A percentile compares a stretch with the other conserved stretches of the same genome.
Conservation (phyloP, 2,797 vertebrate species). For the Streptopelia turtur region DNA sequence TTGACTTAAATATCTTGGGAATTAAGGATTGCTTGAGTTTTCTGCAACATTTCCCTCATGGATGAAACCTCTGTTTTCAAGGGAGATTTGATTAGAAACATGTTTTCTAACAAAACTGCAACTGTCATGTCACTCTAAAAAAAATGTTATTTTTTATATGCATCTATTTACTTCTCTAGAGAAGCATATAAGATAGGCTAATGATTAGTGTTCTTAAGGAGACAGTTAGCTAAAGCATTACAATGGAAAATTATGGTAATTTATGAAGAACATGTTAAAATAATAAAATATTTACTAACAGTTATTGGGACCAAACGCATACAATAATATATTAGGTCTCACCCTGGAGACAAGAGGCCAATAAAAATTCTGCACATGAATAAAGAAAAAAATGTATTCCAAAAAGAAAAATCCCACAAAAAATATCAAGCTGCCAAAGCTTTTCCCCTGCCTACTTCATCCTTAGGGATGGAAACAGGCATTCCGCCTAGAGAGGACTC, state of each 20-base stretch:
- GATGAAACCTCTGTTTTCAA: neutral
- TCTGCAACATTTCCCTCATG: neutral
- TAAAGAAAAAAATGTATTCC: neutral
- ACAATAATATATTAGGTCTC: neutral
- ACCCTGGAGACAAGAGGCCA: neutral
- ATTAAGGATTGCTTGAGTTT: neutral
- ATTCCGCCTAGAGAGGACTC: neutral
- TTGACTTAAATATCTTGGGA: neutral
- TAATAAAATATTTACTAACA: neutral
- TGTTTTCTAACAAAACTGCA: neutral
- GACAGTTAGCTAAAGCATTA: neutral
- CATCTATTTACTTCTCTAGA: neutral
- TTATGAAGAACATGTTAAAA: neutral
- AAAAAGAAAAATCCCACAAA: neutral
- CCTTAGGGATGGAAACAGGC: neutral
- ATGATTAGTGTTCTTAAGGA: neutral
- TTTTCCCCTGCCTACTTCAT: neutral
- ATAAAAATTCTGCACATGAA: neutral
- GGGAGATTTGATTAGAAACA: neutral
- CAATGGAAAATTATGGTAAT: neutral
- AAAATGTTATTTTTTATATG: neutral
- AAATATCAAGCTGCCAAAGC: neutral
- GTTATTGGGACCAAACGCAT: neutral
- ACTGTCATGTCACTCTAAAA: neutral
- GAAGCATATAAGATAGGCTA: neutral